Conservation (phyloP, 2,888 invertebrate species). For the Cephus runcator region DNA sequence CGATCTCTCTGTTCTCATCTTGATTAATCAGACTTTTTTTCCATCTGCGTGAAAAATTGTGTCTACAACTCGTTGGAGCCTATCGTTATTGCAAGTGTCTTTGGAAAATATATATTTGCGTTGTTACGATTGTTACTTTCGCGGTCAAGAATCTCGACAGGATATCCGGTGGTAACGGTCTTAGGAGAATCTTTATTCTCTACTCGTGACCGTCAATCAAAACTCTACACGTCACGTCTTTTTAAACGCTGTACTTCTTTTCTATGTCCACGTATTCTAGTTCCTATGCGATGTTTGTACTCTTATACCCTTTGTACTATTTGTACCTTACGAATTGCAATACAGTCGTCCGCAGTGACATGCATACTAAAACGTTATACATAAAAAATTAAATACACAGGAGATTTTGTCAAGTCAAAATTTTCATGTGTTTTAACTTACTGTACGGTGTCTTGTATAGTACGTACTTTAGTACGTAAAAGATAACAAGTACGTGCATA, state of each 20-base stretch:
- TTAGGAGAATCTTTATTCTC: not conserved
- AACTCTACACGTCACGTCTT: conserved; percentile 37
- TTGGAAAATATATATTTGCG: not conserved
- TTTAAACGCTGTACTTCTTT: conserved; percentile 53
- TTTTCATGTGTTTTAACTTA: not conserved
- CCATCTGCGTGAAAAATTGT: not conserved
- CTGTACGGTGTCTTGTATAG: not conserved
- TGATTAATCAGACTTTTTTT: not conserved
- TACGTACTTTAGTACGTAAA: not conserved
- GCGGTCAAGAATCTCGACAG: not conserved
- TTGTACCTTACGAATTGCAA: conserved; percentile 65
- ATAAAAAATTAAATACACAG: not conserved
- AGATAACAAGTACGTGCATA: not conserved
- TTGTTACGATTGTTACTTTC: not conserved
- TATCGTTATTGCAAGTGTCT: not conserved
- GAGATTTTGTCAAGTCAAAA: not conserved
- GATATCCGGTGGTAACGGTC: not conserved
- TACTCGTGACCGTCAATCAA: not conserved
- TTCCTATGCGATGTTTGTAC: conserved; percentile 65
- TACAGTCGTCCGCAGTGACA: conserved; percentile 64
- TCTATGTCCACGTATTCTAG: conserved; percentile 64
- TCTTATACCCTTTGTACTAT: conserved; percentile 65
- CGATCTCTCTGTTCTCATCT: not conserved
- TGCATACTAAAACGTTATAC: not conserved
- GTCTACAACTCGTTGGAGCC: not conserved